A percentile compares a stretch with the other conserved stretches of the same genome.
Evolutionary conservation across 2,888 invertebrate species (phyloP).

Genomic region (Lasioglossum lativentre): DNA sequence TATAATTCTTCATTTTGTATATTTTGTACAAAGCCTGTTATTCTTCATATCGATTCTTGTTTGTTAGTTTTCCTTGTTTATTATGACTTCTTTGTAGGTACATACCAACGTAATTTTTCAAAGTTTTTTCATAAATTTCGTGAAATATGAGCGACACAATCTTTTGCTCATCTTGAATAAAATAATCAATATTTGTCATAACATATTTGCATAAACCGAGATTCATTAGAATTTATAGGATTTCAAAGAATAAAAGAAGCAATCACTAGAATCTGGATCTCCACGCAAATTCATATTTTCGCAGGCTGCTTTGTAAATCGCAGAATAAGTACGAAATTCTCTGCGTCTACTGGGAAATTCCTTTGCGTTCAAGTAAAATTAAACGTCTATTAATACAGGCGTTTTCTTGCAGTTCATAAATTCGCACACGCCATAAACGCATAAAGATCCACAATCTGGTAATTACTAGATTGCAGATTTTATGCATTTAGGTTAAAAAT

Average conservation of each 20-base stretch:
- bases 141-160: no score
- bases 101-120: no score
- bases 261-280: not conserved
- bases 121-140: no score
- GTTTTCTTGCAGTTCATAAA: not conserved
- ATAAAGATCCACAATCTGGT: not conserved
- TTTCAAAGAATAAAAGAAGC: not conserved
- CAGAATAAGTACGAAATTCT: not conserved
- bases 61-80: not conserved
- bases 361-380: not conserved
- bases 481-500: not conserved
- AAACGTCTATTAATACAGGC: not conserved
- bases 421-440: not conserved
- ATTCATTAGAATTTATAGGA: no score
- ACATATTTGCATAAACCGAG: no score
- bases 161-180: no score
- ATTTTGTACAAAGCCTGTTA: not conserved
- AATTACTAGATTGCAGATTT: not conserved
- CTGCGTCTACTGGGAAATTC: not conserved
- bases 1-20: not conserved
- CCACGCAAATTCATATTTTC: not conserved
- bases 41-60: no score
- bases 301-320: no score
- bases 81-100: no score
- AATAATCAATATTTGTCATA: no score